Conservation (phyloP, 2,113 vertebrate species). For the Verasper variegatus region DNA sequence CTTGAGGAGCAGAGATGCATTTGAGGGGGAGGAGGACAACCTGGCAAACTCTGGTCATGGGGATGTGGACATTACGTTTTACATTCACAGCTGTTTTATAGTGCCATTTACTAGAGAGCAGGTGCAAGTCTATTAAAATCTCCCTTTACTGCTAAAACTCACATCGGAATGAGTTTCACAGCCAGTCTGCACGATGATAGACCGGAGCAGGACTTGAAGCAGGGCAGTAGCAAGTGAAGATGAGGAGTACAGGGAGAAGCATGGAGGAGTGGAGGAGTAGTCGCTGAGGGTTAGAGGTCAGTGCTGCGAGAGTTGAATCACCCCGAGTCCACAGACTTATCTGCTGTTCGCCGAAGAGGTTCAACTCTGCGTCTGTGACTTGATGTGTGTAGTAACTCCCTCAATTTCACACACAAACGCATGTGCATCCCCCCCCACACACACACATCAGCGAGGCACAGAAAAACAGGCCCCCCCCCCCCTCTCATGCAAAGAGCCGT, state of each 20-base stretch:
- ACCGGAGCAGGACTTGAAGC: constrained; percentile 29
- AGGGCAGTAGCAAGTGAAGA: constrained; percentile 56
- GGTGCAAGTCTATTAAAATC: constrained; percentile 78
- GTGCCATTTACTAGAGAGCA: constrained; percentile 77
- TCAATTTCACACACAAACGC: constrained; percentile 17
- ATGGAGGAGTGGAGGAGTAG: constrained; percentile 31
- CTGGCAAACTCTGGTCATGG: constrained; percentile 67
- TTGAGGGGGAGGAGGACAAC: constrained; percentile 2
- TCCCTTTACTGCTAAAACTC: constrained; percentile 63
- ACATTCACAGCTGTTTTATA: constrained; percentile 78
- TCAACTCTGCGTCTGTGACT: constrained; percentile 13
- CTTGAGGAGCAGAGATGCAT: constrained; percentile 22
- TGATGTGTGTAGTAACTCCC: background rate
- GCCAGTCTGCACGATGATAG: constrained; percentile 30
- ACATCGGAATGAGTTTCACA: constrained; percentile 49
- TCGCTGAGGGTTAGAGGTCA: constrained; percentile 26
- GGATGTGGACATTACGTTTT: constrained; percentile 80
- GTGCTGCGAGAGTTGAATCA: constrained; percentile 47
- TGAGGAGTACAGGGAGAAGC: constrained; percentile 8
- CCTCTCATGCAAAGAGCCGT: constrained; percentile 64
- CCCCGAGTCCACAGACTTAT: constrained; percentile 25
- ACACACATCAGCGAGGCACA: constrained; percentile 25
- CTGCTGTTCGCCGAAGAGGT: constrained; percentile 18
- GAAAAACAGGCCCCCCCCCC: constrained; percentile 49
- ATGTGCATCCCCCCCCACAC: background rate